Base-by-base conservation (phyloP, 2,888 invertebrate species). In the Heteromurus nitidus region DNA sequence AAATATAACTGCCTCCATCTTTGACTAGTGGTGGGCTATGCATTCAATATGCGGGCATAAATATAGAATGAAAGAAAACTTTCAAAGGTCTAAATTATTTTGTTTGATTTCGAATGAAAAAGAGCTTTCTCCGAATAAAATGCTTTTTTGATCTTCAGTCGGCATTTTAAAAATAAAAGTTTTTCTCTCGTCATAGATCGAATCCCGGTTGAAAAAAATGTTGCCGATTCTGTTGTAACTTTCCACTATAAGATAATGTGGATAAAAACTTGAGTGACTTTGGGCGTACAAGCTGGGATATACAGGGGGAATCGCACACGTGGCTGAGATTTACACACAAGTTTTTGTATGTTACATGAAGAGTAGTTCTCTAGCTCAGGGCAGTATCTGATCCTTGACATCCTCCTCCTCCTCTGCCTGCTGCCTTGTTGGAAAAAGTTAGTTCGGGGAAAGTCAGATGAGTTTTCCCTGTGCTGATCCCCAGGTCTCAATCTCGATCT, bases 251-350 rank as follows among this genome's bases (percentile, higher is more conserved):
- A 58, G 30, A 75, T 75, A 75, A 67, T 55, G 44, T 58, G 53
- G 50, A 42, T 53, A 31, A n/a, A n/a, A 42, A 50, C 36, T 65
- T 16, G 20, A 42, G 74, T 64, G 42, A 36, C 26, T 65, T 20
- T 30, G 3, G 64, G 31, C 26, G 36, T 50, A 47, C 18, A 18
- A 3, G 7, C 9, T 36, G 36, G 9, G 1, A 44, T 47, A 69
- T 20, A 20, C 5, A 36, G n/a, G 44, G 26, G 42, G 30, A 20
- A 24, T n/a, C 20, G 16, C 60, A 75, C 75, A 76, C 67, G 75
- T 76, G 75, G 75, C 75, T 76, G 58, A 76, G 75, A 76, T 76
- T 76, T 68, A 76, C 75, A 75, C 74, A 68, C 50, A 68, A 75
- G 68, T 55, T 62, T 18, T 18, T 22, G 55, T 73, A 65, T 31